These are phyloP conservation scores for Spondyliosoma cantharus DNA, from an alignment of 2,797 vertebrate genomes.

Conservation along the genomic window DNA sequence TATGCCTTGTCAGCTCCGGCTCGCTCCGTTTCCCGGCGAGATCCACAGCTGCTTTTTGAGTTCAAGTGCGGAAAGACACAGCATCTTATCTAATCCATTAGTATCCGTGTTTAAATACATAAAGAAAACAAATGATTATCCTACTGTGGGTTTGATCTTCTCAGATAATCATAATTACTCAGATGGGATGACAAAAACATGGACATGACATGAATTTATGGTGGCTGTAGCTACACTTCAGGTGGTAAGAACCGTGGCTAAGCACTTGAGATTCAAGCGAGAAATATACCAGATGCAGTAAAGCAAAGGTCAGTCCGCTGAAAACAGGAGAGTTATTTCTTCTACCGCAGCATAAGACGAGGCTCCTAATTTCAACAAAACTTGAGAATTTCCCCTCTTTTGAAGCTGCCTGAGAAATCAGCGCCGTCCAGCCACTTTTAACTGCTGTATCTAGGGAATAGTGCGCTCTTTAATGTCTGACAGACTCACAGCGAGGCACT, in stretches of 20 bases:
- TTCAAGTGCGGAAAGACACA: slow-evolving; percentile 18
- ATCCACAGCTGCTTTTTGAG: slow-evolving; percentile 40
- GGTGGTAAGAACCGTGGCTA: not conserved
- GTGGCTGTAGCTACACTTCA: slow-evolving; percentile 17
- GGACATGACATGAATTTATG: slow-evolving; percentile 17
- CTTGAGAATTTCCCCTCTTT: slow-evolving; percentile 20
- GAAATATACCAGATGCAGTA: not conserved
- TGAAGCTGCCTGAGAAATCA: slow-evolving; percentile 50
- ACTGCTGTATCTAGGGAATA: slow-evolving; percentile 40
- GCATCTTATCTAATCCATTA: slow-evolving; percentile 32
- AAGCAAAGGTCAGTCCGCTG: slow-evolving; percentile 19
- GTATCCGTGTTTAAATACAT: not conserved
- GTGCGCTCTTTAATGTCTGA: slow-evolving; percentile 55
- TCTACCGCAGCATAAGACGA: slow-evolving; percentile 8
- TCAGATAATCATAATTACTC: slow-evolving; percentile 28
- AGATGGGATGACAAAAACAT: slow-evolving; percentile 1
- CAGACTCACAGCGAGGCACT: slow-evolving; percentile 43
- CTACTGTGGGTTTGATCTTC: slow-evolving; percentile 15
- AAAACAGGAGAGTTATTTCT: slow-evolving; percentile 1
- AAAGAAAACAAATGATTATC: slow-evolving; percentile 11
- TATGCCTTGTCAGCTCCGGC: slow-evolving; percentile 46
- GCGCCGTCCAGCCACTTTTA: slow-evolving; percentile 33
- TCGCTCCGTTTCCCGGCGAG: slow-evolving; percentile 44
- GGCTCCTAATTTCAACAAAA: slow-evolving; percentile 49
- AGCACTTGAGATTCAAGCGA: not conserved